phyloP scores from a whole-genome alignment of 1,140 invertebrate genomes.

The Dolichoris vasculosae region DNA sequence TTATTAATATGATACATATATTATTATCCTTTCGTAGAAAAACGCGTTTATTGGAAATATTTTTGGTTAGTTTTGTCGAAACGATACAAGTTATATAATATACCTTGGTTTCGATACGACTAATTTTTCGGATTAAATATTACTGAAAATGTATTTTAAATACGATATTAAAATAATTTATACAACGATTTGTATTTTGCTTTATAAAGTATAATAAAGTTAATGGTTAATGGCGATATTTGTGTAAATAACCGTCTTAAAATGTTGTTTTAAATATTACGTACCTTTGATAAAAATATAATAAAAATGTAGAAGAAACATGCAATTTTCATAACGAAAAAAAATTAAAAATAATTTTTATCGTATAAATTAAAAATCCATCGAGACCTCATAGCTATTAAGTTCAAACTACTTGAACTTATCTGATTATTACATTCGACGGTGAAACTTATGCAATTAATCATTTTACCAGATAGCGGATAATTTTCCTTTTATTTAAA shows the following conservation, averaged over 20 bases:
- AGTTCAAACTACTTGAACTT: conserved; percentile 13
- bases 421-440: not conserved
- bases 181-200: not conserved
- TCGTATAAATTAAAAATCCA: not conserved
- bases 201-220: not conserved
- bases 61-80: not conserved
- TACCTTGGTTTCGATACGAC: not conserved
- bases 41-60: not conserved
- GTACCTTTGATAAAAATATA: conserved; percentile 19
- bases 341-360: not conserved
- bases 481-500: not conserved
- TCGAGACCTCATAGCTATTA: conserved; percentile 12
- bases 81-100: not conserved
- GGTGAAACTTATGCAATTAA: not conserved
- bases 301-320: conserved; percentile 1
- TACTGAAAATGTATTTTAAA: not conserved
- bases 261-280: not conserved
- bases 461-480: not conserved
- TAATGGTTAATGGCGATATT: not conserved
- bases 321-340: conserved; percentile 22
- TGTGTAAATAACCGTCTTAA: not conserved
- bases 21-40: too few relatives aligned
- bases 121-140: too few relatives aligned
- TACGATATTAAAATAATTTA: not conserved
- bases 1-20: too few relatives aligned